phyloP scores from a whole-genome alignment of 1,140 invertebrate species.

The Camponotus pennsylvanicus region DNA sequence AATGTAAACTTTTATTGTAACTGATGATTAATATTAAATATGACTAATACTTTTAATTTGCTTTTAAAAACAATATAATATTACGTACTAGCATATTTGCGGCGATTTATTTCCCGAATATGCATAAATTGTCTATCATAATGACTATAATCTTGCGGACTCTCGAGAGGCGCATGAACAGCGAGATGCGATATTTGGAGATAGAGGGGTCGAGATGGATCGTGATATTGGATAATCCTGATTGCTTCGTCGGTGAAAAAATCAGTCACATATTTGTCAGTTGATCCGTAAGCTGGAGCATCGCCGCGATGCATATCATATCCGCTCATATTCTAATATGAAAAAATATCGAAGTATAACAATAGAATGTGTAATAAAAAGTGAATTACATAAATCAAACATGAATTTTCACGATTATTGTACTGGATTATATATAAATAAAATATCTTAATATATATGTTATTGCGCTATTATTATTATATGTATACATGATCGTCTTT shows the following conservation, averaged over 20 bases:
- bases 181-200: slow-evolving; percentile 90
- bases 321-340: slow-evolving; percentile 83
- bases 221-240: slow-evolving; percentile 87
- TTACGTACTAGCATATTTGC: slow-evolving; percentile 89
- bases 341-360: background rate
- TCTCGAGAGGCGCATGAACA: slow-evolving; percentile 88
- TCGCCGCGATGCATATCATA: slow-evolving; percentile 87
- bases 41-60: background rate
- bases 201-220: slow-evolving; percentile 88
- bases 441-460: background rate
- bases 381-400: background rate
- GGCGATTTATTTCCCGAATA: slow-evolving; percentile 89
- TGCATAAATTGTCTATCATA: slow-evolving; percentile 88
- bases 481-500: too few relatives aligned
- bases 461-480: background rate
- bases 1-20: background rate
- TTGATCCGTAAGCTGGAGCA: slow-evolving; percentile 87
- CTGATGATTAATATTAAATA: background rate
- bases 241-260: slow-evolving; percentile 90
- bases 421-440: too few relatives aligned
- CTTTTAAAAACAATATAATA: slow-evolving; percentile 13
- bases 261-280: slow-evolving; percentile 90
- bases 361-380: background rate
- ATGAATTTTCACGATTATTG: background rate
- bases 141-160: slow-evolving; percentile 87